Conservation (phyloP, 2,888 invertebrate species). For the Mythimna impura region DNA sequence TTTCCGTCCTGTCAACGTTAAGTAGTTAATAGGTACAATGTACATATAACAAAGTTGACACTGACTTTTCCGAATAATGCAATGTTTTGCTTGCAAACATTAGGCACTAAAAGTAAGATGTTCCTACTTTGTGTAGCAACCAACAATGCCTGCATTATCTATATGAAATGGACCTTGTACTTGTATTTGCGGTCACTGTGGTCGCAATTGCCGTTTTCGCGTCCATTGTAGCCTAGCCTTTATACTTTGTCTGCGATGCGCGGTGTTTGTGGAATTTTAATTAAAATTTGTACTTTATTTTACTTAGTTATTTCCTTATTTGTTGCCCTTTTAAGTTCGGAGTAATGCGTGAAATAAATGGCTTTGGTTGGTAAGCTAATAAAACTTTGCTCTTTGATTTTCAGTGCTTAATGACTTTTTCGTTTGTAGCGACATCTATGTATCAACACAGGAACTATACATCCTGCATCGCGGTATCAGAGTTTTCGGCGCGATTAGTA, state of each 20-base stretch:
- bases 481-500: no score
- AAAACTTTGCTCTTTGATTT: slow-evolving; percentile 25
- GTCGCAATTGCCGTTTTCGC: neutral
- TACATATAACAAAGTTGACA: no score
- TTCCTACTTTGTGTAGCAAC: neutral
- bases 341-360: slow-evolving; percentile 38
- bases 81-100: neutral
- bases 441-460: no score
- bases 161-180: slow-evolving; percentile 21
- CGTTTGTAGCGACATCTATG: neutral
- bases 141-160: neutral
- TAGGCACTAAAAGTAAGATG: neutral
- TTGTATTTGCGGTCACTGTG: slow-evolving; percentile 30
- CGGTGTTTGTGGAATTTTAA: slow-evolving; percentile 55
- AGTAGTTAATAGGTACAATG: neutral
- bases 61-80: no score
- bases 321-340: slow-evolving; percentile 26
- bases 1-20: neutral
- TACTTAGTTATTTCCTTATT: slow-evolving; percentile 51
- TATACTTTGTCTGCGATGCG: slow-evolving; percentile 17
- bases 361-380: slow-evolving; percentile 5
- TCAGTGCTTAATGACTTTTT: neutral
- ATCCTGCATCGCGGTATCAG: no score
- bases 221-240: slow-evolving; percentile 35
- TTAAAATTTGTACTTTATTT: slow-evolving; percentile 51